Evolutionary conservation across 2,888 invertebrate genomes (phyloP).

Genomic region (Drosophila subquinaria): DNA sequence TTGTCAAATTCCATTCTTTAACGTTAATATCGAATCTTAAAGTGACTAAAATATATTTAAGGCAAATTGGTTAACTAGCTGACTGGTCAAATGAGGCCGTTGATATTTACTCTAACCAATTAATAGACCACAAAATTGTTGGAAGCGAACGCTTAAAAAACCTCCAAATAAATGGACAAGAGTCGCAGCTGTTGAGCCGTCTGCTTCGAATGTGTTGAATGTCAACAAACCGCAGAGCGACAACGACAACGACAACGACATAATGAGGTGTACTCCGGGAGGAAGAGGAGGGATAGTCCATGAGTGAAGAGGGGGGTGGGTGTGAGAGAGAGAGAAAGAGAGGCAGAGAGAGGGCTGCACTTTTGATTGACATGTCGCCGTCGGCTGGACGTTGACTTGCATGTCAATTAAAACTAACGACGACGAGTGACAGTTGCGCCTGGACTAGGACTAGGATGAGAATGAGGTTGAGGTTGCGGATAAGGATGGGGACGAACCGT

Average conservation of each 20-base stretch:
- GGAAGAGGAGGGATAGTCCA: not conserved
- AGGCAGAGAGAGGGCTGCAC: slow-evolving; percentile 32
- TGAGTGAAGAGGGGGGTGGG: slow-evolving; percentile 31
- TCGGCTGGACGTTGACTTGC: slow-evolving; percentile 84
- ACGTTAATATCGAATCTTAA: not conserved
- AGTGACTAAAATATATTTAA: not conserved
- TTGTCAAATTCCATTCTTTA: no score
- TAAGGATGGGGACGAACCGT: slow-evolving; percentile 23
- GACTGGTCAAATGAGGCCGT: slow-evolving; percentile 5
- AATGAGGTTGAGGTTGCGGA: slow-evolving; percentile 15
- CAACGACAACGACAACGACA: slow-evolving; percentile 42
- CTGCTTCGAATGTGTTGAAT: slow-evolving; percentile 40
- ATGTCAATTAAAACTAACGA: slow-evolving; percentile 84
- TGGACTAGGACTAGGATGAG: not conserved
- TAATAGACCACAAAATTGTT: slow-evolving; percentile 38
- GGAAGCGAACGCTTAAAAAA: slow-evolving; percentile 43
- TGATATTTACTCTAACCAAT: slow-evolving; percentile 44
- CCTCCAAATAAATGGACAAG: slow-evolving; percentile 34
- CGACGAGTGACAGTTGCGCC: slow-evolving; percentile 59
- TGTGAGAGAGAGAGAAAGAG: slow-evolving; percentile 9
- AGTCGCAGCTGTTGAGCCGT: slow-evolving; percentile 37
- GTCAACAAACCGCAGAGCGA: slow-evolving; percentile 75
- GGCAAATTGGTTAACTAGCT: slow-evolving; percentile 17
- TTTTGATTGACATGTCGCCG: slow-evolving; percentile 84
- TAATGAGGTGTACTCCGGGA: slow-evolving; percentile 60